Conservation (phyloP, 2,888 invertebrate genomes). For the Lasioglossum villosulum region DNA sequence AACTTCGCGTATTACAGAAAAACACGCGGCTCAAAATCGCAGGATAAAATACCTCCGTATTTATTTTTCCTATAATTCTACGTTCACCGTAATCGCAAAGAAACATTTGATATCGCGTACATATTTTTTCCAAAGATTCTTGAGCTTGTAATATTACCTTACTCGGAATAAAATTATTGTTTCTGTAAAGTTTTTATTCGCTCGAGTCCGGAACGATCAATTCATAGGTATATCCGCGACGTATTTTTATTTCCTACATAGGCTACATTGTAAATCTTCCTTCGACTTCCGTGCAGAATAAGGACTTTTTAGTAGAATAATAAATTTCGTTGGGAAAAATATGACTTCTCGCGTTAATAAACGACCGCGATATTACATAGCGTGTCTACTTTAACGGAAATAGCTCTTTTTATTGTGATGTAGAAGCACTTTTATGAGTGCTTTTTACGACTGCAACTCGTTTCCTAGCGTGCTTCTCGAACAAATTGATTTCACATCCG, state of each 20-base stretch:
- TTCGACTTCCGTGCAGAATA: background rate
- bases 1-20: background rate
- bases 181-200: background rate
- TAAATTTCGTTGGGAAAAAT: background rate
- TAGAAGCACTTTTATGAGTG: background rate
- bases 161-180: too few relatives aligned
- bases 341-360: background rate
- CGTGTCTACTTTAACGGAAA: background rate
- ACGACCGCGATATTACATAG: background rate
- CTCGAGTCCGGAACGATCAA: too few relatives aligned
- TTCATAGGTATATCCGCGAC: background rate
- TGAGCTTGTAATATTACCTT: too few relatives aligned
- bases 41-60: background rate
- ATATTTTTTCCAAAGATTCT: too few relatives aligned
- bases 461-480: background rate
- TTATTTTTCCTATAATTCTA: too few relatives aligned
- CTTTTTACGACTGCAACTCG: background rate
- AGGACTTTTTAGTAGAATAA: background rate
- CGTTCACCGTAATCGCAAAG: too few relatives aligned
- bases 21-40: background rate
- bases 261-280: background rate
- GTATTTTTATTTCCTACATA: background rate
- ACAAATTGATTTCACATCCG: background rate
- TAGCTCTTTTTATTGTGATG: constrained; percentile 3
- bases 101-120: too few relatives aligned